Base-by-base conservation (phyloP, 1,140 invertebrate genomes). In the Psix sp. region DNA sequence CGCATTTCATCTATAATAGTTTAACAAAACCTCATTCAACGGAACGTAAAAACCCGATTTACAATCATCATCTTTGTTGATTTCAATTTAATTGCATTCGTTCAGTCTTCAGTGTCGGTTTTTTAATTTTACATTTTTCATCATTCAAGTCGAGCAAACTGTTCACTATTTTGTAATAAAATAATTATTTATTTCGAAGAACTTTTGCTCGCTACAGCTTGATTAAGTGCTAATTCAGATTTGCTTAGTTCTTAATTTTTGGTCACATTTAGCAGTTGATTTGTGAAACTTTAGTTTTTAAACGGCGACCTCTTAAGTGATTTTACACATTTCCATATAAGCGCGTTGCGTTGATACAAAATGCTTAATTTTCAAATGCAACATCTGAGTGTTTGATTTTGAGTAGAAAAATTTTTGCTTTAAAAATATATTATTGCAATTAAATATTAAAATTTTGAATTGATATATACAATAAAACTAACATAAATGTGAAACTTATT, bases 41-140 rank as follows among this genome's bases (percentile, higher is more conserved):
- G 26, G 26, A 3, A 29, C 26, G n/a, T 35, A 11, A 13, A 10
- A 13, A 35, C 13, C 11, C 31, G 16, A 14, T 66, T 62, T 52
- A 21, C 26, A 77, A n/a, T n/a, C n/a, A n/a, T n/a, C n/a, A n/a
- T n/a, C n/a, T n/a, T n/a, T n/a, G n/a, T n/a, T n/a, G n/a, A 75
- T 78, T 74, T 76, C 57, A 78, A 78, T 48, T 76, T 21, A 15
- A 60, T 77, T 65, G 65, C 71, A 62, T 70, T 57, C 56, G n/a
- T n/a, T 82, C 82, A 83, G 82, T 83, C 82, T 83, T 83, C 36
- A 65, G 38, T 67, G 51, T 66, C 70, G 45, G n/a, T 29, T 31
- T n/a, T 59, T 18, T 0, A 9, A 29, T 46, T 59, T 56, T 24
- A 24, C 24, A 3, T 10, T 60, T 31, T 40, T 51, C 35, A 17